phyloP scores from a whole-genome alignment of 2,888 invertebrate species.

The Drosophila antonietae region DNA sequence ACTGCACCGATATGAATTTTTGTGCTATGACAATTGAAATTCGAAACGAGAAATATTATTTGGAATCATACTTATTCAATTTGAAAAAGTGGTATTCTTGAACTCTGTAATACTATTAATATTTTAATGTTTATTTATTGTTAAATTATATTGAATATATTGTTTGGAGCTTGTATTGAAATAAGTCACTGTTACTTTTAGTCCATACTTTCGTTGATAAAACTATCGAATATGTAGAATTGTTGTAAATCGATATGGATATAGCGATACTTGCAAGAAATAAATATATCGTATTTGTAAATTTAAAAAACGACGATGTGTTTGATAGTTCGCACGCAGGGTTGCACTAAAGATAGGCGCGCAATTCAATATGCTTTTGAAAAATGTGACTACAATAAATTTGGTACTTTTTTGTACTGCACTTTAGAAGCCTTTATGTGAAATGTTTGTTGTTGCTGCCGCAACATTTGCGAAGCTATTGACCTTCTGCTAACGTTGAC shows the following conservation, averaged over 20 bases:
- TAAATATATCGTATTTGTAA: neutral
- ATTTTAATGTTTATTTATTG: neutral
- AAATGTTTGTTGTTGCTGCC: constrained; percentile 9
- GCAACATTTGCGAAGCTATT: constrained; percentile 37
- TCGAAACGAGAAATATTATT: neutral
- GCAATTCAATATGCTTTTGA: constrained; percentile 1
- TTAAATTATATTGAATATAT: neutral
- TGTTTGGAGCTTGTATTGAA: neutral
- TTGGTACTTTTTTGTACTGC: neutral
- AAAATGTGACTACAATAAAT: neutral
- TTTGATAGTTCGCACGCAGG: neutral
- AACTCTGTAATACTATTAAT: neutral
- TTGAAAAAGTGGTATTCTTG: neutral
- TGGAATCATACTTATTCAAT: neutral
- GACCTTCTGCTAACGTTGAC: constrained; percentile 54
- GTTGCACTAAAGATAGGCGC: neutral
- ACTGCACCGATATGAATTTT: neutral
- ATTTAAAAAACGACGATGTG: neutral
- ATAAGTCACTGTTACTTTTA: neutral
- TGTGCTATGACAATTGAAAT: neutral
- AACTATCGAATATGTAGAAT: neutral
- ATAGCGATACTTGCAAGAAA: neutral
- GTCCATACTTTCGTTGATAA: too few relatives aligned
- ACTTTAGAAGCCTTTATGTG: neutral
- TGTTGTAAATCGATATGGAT: neutral